These are phyloP conservation scores for Tortricodes alternella DNA, from an alignment of 2,888 invertebrate species.

Conservation along the genomic window DNA sequence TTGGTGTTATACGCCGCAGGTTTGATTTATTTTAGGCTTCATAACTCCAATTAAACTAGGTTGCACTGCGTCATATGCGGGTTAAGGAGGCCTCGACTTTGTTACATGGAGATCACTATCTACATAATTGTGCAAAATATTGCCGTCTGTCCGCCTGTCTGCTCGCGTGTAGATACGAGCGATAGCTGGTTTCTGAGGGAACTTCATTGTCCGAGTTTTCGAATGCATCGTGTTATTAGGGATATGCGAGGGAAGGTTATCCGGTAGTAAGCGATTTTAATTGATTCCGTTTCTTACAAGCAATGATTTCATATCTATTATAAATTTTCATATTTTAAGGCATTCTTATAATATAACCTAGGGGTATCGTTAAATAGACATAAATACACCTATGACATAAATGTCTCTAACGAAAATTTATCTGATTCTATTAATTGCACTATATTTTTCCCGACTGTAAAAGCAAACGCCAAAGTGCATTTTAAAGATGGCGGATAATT, in stretches of 20 bases:
- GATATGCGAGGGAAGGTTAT: constrained; percentile 15
- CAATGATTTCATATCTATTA: no score
- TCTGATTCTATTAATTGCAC: background rate
- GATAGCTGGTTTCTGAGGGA: constrained; percentile 42
- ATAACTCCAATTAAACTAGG: constrained; percentile 13
- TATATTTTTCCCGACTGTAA: background rate
- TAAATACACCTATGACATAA: background rate
- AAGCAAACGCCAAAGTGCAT: constrained; percentile 47
- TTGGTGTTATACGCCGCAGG: no score
- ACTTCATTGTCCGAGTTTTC: constrained; percentile 27
- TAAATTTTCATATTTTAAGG: no score
- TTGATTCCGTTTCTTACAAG: background rate
- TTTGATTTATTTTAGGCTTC: background rate
- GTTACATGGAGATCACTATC: constrained; percentile 61
- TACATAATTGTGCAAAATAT: constrained; percentile 73
- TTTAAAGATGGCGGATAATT: constrained; percentile 60
- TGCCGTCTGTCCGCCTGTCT: constrained; percentile 58
- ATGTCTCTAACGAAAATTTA: background rate
- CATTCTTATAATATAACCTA: no score
- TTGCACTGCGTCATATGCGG: constrained; percentile 25
- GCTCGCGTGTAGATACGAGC: constrained; percentile 47
- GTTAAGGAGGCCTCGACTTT: constrained; percentile 38
- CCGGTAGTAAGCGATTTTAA: constrained; percentile 9
- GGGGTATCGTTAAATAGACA: no score
- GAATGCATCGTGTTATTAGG: constrained; percentile 23